Evolutionary conservation across 2,888 invertebrate species (phyloP).

Genomic region (Mesorhabditis belari): DNA sequence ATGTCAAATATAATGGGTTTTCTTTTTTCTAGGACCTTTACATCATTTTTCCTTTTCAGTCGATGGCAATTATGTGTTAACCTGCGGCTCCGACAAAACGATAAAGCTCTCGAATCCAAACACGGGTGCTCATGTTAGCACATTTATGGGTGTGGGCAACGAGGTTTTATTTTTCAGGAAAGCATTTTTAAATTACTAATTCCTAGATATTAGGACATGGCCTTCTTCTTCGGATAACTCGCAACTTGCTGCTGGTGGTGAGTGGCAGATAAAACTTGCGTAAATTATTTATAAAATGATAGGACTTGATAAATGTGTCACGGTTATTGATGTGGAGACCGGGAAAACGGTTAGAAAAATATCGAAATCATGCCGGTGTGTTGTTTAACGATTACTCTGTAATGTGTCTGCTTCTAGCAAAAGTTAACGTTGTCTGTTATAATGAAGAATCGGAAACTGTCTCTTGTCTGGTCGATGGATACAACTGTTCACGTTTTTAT

Average conservation of each 20-base stretch:
- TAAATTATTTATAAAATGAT: too few relatives aligned
- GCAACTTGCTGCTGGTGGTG: constrained; percentile 78
- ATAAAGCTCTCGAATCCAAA: constrained; percentile 93
- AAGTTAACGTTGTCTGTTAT: constrained; percentile 76
- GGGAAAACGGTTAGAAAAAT: constrained; percentile 75
- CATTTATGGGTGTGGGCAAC: constrained; percentile 86
- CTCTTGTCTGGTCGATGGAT: too few relatives aligned
- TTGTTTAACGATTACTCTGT: too few relatives aligned
- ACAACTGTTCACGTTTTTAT: constrained; percentile 79
- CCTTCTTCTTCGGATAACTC: constrained; percentile 85
- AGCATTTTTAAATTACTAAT: too few relatives aligned
- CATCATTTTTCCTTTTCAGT: too few relatives aligned
- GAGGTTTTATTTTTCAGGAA: too few relatives aligned
- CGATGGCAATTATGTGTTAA: constrained; percentile 88
- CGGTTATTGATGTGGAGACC: constrained; percentile 89
- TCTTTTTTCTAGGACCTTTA: too few relatives aligned
- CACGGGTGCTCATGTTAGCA: constrained; percentile 70
- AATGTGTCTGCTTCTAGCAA: constrained; percentile 58
- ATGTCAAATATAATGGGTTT: constrained; percentile 89
- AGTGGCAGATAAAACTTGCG: too few relatives aligned
- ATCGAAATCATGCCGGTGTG: constrained; percentile 75
- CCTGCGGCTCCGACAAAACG: constrained; percentile 91
- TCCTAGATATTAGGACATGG: too few relatives aligned
- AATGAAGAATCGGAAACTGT: constrained; percentile 96
- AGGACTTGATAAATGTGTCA: constrained; percentile 88